A percentile compares a stretch with the other conserved stretches of the same genome.
phyloP scores from a whole-genome alignment of 2,113 vertebrate species.

The Hylia prasina region DNA sequence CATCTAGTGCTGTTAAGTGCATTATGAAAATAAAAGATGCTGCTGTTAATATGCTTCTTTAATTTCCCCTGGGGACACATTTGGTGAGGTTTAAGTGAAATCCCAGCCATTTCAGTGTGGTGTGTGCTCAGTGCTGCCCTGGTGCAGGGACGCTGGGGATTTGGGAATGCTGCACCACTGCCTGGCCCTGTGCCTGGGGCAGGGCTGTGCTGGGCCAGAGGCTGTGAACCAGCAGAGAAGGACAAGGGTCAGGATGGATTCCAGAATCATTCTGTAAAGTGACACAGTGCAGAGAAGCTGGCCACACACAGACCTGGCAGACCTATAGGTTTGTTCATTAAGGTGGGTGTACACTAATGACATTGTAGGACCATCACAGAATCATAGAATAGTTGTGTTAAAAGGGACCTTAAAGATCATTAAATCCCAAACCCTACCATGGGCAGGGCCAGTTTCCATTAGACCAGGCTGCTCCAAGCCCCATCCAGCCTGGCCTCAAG shows the following conservation, averaged over 20 bases:
- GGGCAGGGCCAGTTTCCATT: background rate
- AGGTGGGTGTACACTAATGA: background rate
- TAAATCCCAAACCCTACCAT: background rate
- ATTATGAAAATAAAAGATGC: background rate
- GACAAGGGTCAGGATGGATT: background rate
- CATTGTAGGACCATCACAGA: background rate
- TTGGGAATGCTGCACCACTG: background rate
- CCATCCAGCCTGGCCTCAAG: background rate
- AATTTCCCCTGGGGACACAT: background rate
- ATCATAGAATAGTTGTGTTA: background rate
- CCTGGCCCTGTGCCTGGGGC: background rate
- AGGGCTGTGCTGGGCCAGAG: background rate
- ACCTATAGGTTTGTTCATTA: background rate
- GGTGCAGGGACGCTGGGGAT: background rate
- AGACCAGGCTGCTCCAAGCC: background rate
- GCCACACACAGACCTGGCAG: background rate
- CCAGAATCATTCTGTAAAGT: background rate
- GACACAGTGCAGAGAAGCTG: background rate
- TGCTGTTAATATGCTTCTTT: background rate
- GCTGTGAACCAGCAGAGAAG: background rate
- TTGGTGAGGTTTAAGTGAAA: background rate
- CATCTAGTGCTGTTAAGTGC: background rate
- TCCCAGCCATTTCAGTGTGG: background rate
- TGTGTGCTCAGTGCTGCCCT: background rate
- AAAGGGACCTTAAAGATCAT: background rate